Conservation (phyloP, 2,113 vertebrate species). For the Phalacrocorax carbo region DNA sequence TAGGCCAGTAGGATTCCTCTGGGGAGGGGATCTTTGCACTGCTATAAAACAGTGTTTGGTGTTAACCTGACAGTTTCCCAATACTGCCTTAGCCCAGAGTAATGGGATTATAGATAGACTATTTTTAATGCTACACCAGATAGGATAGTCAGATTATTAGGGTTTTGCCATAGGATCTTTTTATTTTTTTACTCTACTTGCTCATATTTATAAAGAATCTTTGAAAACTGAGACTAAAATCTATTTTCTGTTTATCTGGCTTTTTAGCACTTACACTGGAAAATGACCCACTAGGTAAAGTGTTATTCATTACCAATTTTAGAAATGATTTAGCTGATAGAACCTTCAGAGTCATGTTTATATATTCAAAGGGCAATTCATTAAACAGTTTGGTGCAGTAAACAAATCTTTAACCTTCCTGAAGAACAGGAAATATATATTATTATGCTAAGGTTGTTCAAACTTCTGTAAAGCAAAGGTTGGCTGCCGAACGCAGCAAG, state of each 20-base stretch:
- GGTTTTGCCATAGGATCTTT: neutral
- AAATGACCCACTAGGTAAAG: neutral
- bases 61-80: neutral
- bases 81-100: neutral
- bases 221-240: neutral
- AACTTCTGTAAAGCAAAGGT: neutral
- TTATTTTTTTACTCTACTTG: neutral
- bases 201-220: neutral
- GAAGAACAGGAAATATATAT: neutral
- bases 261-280: neutral
- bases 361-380: neutral
- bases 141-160: neutral
- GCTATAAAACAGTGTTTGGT: neutral
- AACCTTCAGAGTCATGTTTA: neutral
- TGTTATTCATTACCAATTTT: neutral
- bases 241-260: neutral
- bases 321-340: neutral
- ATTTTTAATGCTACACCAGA: neutral
- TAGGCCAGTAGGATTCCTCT: neutral
- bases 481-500: neutral
- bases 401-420: neutral
- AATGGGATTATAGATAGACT: neutral
- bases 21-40: neutral
- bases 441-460: neutral
- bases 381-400: neutral